These are phyloP conservation scores for Sinodicranocentrus sp. DNA, from an alignment of 2,888 invertebrate genomes.

Conservation along the genomic window DNA sequence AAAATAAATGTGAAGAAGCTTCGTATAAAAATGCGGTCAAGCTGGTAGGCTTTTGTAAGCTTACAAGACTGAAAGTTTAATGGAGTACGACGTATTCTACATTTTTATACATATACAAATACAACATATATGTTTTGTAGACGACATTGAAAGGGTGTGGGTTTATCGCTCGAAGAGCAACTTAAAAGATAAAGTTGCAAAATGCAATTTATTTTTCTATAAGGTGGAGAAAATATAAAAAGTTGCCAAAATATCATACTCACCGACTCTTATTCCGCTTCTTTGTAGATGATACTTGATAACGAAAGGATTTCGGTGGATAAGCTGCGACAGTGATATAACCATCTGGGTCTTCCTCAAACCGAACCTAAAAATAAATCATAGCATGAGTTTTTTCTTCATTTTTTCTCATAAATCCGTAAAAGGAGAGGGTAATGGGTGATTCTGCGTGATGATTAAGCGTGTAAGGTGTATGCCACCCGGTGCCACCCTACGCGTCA, in stretches of 20 bases:
- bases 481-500: constrained; percentile 17
- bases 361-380: constrained; percentile 76
- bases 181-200: not conserved
- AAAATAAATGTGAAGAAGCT: too few species aligned
- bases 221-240: constrained; percentile 17
- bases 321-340: constrained; percentile 80
- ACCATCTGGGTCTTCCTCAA: constrained; percentile 80
- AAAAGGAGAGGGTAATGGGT: constrained; percentile 28
- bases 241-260: constrained; percentile 12
- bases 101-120: not conserved
- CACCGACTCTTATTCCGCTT: constrained; percentile 8
- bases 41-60: not conserved
- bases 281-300: constrained; percentile 63
- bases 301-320: constrained; percentile 77
- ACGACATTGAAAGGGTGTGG: not conserved
- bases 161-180: not conserved
- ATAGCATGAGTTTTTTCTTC: not conserved
- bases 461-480: too few species aligned
- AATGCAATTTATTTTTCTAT: too few species aligned
- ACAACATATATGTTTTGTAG: too few species aligned
- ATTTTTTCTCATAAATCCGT: constrained; percentile 29
- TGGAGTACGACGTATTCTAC: constrained; percentile 40
- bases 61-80: too few species aligned
- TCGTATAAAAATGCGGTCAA: constrained; percentile 44
- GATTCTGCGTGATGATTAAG: constrained; percentile 7